Evolutionary conservation across 2,113 vertebrate species (phyloP).

Genomic region (Urocolius indicus): DNA sequence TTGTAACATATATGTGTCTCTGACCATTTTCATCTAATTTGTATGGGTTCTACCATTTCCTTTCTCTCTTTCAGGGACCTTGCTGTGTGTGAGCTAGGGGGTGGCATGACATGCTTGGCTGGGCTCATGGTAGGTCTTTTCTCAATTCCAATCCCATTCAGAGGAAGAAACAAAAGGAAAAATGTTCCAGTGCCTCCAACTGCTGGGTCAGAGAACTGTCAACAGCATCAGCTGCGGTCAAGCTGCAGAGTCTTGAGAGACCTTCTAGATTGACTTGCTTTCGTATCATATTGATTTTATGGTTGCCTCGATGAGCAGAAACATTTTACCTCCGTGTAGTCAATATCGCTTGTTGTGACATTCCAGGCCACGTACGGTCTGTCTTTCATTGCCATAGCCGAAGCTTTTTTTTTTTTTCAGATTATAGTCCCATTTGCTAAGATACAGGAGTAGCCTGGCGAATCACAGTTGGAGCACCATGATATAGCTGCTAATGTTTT

Average conservation of each 20-base stretch:
- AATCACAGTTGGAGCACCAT: conserved; percentile 89
- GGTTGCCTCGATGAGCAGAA: conserved; percentile 85
- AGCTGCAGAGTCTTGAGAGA: conserved; percentile 83
- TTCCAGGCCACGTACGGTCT: conserved; percentile 79
- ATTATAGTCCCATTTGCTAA: conserved; percentile 88
- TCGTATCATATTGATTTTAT: conserved; percentile 88
- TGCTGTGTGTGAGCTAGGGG: conserved; percentile 93
- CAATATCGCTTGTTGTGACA: conserved; percentile 91
- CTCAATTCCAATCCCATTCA: conserved; percentile 88
- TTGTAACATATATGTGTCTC: conserved; percentile 85
- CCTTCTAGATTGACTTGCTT: conserved; percentile 87
- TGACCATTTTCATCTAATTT: conserved; percentile 86
- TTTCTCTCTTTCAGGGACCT: conserved; percentile 88
- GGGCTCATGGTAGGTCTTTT: conserved; percentile 94
- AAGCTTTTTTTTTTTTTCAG: conserved; percentile 75
- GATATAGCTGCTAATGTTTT: conserved; percentile 90
- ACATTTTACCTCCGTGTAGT: conserved; percentile 85
- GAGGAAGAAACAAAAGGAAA: conserved; percentile 81
- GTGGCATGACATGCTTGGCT: conserved; percentile 95
- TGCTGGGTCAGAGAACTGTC: conserved; percentile 84
- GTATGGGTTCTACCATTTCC: conserved; percentile 86
- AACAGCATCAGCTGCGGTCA: conserved; percentile 85
- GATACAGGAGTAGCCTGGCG: conserved; percentile 84
- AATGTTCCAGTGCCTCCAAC: conserved; percentile 85
- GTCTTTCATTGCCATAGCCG: conserved; percentile 79